phyloP scores from a whole-genome alignment of 2,113 vertebrate genomes.

The Chiloscyllium plagiosum region DNA sequence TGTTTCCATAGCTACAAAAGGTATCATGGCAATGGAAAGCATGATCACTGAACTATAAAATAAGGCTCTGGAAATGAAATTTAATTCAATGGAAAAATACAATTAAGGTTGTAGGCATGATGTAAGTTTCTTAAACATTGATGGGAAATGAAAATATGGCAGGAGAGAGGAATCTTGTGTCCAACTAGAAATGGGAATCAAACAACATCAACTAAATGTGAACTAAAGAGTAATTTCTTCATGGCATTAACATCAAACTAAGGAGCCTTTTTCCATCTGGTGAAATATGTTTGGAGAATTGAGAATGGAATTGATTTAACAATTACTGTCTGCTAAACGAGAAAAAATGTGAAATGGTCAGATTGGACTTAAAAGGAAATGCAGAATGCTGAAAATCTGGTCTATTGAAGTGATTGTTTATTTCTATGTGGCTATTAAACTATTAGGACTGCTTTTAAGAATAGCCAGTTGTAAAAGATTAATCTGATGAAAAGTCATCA shows the following conservation, averaged over 20 bases:
- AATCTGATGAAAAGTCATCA: background rate
- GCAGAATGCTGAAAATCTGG: background rate
- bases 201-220: background rate
- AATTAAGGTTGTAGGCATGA: background rate
- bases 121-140: background rate
- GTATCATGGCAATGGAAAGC: background rate
- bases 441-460: background rate
- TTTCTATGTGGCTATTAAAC: background rate
- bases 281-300: background rate
- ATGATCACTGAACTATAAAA: background rate
- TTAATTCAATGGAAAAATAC: conserved; percentile 14
- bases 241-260: background rate
- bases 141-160: background rate
- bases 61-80: conserved; percentile 10
- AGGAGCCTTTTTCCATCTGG: background rate
- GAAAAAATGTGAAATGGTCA: background rate
- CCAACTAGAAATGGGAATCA: background rate
- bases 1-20: background rate
- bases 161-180: background rate
- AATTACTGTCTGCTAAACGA: background rate
- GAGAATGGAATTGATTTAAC: background rate
- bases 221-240: background rate
- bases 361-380: background rate
- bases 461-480: background rate
- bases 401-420: background rate